Conservation (phyloP, 2,888 invertebrate genomes). For the Bimastos eiseni region DNA sequence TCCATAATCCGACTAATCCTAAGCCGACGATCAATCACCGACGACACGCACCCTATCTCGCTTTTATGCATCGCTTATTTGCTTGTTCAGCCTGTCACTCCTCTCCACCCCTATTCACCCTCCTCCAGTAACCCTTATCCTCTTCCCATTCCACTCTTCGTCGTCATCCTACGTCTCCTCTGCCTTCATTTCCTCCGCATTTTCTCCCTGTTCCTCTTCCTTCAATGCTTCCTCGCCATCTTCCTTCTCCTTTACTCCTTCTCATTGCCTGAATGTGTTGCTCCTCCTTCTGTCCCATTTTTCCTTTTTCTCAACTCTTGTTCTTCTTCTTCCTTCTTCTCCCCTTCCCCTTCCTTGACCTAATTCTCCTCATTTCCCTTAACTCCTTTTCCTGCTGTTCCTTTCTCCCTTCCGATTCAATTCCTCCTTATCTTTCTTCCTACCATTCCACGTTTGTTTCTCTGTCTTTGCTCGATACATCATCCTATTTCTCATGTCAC, state of each 20-base stretch:
- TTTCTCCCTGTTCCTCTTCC: background rate
- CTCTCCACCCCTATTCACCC: too few species aligned
- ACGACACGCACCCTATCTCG: background rate
- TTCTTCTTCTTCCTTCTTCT: background rate
- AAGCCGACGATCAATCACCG: background rate
- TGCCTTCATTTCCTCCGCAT: background rate
- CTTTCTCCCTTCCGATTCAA: background rate
- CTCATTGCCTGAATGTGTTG: too few species aligned
- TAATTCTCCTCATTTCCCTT: background rate
- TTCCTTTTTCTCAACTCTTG: too few species aligned
- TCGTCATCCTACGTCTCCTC: background rate
- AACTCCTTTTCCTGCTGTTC: background rate
- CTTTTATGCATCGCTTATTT: conserved; percentile 13
- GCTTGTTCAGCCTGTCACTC: background rate
- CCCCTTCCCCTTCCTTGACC: background rate
- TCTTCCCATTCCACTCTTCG: background rate
- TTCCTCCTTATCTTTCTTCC: background rate
- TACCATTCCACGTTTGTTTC: background rate
- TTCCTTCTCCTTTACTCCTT: too few species aligned
- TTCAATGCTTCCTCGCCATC: too few species aligned
- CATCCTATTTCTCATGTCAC: too few species aligned
- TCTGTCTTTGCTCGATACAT: background rate
- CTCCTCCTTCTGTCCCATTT: too few species aligned
- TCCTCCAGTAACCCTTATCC: background rate
- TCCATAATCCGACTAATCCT: conserved; percentile 13